These are phyloP conservation scores for Temnothorax curvispinosus DNA, from an alignment of 1,140 invertebrate genomes.

Conservation along the genomic window DNA sequence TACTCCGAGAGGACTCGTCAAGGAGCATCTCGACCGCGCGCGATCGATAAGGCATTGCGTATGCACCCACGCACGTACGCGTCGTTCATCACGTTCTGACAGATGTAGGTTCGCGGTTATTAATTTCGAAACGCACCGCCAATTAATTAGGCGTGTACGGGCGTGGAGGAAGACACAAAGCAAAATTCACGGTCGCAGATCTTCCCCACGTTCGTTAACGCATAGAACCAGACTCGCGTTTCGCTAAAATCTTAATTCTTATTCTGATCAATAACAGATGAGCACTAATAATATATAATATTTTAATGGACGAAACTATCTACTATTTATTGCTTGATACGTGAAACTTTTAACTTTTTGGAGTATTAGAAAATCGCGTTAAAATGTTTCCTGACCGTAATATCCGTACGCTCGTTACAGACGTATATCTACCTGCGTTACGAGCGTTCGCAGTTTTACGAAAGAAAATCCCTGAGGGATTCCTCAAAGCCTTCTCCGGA, in stretches of 20 bases:
- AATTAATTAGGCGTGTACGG: neutral
- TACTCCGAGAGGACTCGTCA: conserved; percentile 40
- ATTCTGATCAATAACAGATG: neutral
- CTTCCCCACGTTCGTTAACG: neutral
- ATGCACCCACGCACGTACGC: conserved; percentile 33
- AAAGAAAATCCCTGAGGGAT: neutral
- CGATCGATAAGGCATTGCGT: conserved; percentile 48
- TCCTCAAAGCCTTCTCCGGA: neutral
- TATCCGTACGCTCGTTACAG: neutral
- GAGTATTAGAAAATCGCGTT: neutral
- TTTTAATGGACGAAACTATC: neutral
- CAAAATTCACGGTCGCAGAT: neutral
- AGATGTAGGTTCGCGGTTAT: conserved; percentile 43
- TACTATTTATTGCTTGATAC: neutral
- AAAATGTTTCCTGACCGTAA: neutral
- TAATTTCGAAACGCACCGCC: conserved; percentile 41
- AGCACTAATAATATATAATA: too few relatives aligned
- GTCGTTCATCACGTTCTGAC: conserved; percentile 51
- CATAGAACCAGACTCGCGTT: neutral
- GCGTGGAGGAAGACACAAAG: neutral
- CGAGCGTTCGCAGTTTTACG: conserved; percentile 3
- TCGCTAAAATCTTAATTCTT: neutral
- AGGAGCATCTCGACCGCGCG: conserved; percentile 43
- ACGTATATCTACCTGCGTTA: neutral
- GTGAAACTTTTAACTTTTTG: neutral